Conservation (phyloP, 2,797 vertebrate species). For the Rhabdophis nuchalis region DNA sequence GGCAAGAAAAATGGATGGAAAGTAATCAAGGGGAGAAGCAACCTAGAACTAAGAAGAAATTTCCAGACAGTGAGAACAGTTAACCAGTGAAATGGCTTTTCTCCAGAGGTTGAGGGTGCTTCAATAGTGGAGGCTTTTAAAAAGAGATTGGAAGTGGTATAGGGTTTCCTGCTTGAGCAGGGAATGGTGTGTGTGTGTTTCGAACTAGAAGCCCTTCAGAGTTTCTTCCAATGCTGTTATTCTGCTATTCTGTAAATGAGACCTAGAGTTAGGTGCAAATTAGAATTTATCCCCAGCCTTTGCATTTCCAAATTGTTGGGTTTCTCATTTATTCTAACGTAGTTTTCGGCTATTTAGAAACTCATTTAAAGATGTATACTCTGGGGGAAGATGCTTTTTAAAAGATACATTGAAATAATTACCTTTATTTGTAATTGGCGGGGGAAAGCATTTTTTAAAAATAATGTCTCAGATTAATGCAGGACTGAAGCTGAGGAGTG, state of each 20-base stretch:
- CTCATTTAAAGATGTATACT: not conserved
- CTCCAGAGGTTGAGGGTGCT: not conserved
- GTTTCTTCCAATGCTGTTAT: not conserved
- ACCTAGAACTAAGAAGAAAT: too few species aligned
- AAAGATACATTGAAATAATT: not conserved
- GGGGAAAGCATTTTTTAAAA: not conserved
- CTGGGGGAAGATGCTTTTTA: not conserved
- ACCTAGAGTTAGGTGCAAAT: not conserved
- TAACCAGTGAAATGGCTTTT: not conserved
- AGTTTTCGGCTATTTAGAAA: not conserved
- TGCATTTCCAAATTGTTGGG: not conserved
- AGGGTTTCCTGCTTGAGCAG: too few species aligned
- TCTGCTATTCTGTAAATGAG: not conserved
- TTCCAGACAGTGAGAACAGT: too few species aligned
- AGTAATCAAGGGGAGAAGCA: too few species aligned
- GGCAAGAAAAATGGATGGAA: too few species aligned
- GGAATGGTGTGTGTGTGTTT: too few species aligned
- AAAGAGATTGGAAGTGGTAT: too few species aligned
- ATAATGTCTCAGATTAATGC: not conserved
- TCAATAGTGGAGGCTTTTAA: too few species aligned
- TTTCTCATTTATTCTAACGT: not conserved
- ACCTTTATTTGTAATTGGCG: not conserved
- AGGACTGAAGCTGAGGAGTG: not conserved
- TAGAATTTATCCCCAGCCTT: not conserved
- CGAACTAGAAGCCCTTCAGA: not conserved